Evolutionary conservation across 2,113 vertebrate genomes (phyloP), one percentile per base, ranked within the genome.

Genomic region (Abramis brama): DNA sequence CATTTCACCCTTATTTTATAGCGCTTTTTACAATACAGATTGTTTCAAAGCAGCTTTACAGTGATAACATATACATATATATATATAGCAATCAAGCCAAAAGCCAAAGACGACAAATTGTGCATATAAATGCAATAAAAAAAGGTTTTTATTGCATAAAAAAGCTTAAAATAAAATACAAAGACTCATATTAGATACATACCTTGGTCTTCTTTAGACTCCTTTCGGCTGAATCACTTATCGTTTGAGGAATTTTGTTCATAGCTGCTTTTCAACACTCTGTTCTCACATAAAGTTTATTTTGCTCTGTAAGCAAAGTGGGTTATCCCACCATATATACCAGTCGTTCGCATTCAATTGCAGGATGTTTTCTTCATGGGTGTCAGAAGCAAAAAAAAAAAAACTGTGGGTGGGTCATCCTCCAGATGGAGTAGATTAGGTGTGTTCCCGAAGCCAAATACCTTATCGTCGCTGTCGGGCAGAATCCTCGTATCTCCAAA

Each of bases 321-420:
- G 75, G 75, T 21, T 30, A 30, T 30, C 27, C 47, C 47, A 55
- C 15, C 9, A 77, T 57, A 77, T 77, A 17, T 57, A 57, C 21
- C 13, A 23, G 23, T 9, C 23, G 79, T 83, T 71, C 36, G 59
- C 52, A 85, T n/a, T 91, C 59, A 94, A 94, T 94, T 88, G 85
- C 88, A 87, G 94, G 93, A 94, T 92, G 75, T 81, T 78, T 78
- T 57, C 59, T 10, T 77, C 3, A 33, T 33, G 33, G 3, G 3
- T 4, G 33, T 33, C 33, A 2, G 0, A 33, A 33, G 33, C 33
- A 33, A 33, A 33, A 33, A 4, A 33, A 33, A 33, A 33, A 33
- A 4, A 33, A 33, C 33, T 33, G 33, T 33, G 33, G 33, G 33
- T 33, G 33, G 33, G 33, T 33, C 33, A 33, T 33, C 33, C 33